Evolutionary conservation across 2,888 invertebrate species (phyloP).

Genomic region (Coleophora flavipennella): DNA sequence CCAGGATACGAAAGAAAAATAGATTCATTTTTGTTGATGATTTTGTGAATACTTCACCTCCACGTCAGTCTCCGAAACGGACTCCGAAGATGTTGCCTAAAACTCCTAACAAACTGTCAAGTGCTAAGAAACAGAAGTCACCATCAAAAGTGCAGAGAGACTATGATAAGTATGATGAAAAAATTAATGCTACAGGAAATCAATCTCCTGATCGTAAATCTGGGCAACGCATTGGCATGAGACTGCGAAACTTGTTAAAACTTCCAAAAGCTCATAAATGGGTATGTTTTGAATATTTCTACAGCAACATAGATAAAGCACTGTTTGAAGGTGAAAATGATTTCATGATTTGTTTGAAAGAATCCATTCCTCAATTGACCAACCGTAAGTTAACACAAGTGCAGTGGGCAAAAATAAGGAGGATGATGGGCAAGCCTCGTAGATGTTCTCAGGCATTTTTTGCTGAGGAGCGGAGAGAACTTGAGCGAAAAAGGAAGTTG

Average conservation of each 20-base stretch:
- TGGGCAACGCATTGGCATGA: slow-evolving; percentile 91
- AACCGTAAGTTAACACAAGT: slow-evolving; percentile 87
- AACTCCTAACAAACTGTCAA: slow-evolving; percentile 52
- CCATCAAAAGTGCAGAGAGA: slow-evolving; percentile 68
- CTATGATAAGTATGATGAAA: slow-evolving; percentile 55
- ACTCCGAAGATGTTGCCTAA: slow-evolving; percentile 72
- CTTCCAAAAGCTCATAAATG: slow-evolving; percentile 99
- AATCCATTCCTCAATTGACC: slow-evolving; percentile 93
- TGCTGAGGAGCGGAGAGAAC: slow-evolving; percentile 91
- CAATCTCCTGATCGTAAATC: slow-evolving; percentile 84
- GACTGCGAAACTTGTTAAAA: slow-evolving; percentile 92
- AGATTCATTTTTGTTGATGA: slow-evolving; percentile 92
- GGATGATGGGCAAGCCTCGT: slow-evolving; percentile 97
- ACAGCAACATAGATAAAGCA: slow-evolving; percentile 96
- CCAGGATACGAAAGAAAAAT: slow-evolving; percentile 91
- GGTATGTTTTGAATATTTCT: slow-evolving; percentile 99
- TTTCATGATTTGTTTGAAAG: slow-evolving; percentile 92
- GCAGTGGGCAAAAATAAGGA: slow-evolving; percentile 96
- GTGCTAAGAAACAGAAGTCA: slow-evolving; percentile 64
- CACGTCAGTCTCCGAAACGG: slow-evolving; percentile 80
- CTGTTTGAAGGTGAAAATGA: slow-evolving; percentile 97
- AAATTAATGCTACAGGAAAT: slow-evolving; percentile 43
- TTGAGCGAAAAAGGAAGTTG: slow-evolving; percentile 91
- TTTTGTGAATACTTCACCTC: slow-evolving; percentile 83
- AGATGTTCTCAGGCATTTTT: slow-evolving; percentile 96